Base-by-base conservation (phyloP, 1,140 invertebrate genomes). In the Hylaeus anthracinus region DNA sequence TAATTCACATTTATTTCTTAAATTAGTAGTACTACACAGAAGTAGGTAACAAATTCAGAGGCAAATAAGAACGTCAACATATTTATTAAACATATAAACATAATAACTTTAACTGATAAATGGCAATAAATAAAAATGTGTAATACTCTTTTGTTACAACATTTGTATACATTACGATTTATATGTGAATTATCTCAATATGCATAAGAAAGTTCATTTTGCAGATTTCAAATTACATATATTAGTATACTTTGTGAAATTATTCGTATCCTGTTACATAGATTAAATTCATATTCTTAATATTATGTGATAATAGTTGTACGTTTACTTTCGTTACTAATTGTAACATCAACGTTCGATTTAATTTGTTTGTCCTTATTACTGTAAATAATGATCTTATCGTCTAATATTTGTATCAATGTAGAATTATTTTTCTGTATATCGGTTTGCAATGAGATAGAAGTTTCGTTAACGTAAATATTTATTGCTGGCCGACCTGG, bases 401-500 rank as follows among this genome's bases (percentile, higher is more conserved):
- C 75, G 2, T 65, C 6, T 12, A 67, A 76, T 63, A 79, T n/a
- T 61, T 87, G 71, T 51, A 88, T 82, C 10, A 79, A 39, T 10
- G 72, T 73, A 43, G 43, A 12, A 58, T 79, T 73, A 77, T 66
- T 71, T 14, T 41, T 75, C 26, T 70, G 1, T 12, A 61, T 8
- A 56, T 53, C 26, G 15, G 55, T 58, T 39, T 81, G 39, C 0
- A 67, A 45, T 26, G 12, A 61, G 1, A 88, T 6, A 15, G 86
- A 53, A 45, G 70, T 78, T 6, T 87, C 82, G 26, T 90, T 86
- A 86, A 92, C 48, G 70, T 87, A 61, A 84, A 93, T 76, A 88
- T 90, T 90, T 72, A 91, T 83, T 58, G 53, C 81, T 65, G 81
- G 43, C 89, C 88, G 88, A 93, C 92, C 93, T 93, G 92, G 89